Conservation (phyloP, 2,888 invertebrate species). For the Malthinus flaveolus region DNA sequence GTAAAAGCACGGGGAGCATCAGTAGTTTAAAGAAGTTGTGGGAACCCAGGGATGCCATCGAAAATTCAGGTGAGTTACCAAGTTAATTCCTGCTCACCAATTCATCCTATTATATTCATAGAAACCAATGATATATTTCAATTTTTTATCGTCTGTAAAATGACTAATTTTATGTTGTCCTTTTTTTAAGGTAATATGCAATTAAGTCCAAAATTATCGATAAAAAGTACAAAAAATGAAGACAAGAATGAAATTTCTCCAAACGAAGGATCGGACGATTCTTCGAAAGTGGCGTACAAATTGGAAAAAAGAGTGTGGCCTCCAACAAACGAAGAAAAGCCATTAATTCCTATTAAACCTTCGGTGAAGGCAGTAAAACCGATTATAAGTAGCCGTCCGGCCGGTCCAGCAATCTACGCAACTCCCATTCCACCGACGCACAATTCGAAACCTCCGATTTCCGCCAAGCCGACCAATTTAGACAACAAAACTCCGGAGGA, state of each 20-base stretch:
- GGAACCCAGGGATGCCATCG: slow-evolving; percentile 75
- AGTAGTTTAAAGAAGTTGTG: slow-evolving; percentile 90
- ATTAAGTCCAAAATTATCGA: slow-evolving; percentile 66
- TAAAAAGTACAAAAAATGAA: slow-evolving; percentile 55
- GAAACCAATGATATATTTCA: no score
- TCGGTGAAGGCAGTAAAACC: slow-evolving; percentile 67
- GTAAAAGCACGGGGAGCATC: slow-evolving; percentile 90
- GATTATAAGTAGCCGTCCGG: slow-evolving; percentile 54
- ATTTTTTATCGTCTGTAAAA: no score
- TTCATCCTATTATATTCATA: no score
- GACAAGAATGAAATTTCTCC: slow-evolving; percentile 52
- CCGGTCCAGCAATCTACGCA: slow-evolving; percentile 72
- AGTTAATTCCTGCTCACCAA: no score
- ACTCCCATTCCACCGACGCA: slow-evolving; percentile 62
- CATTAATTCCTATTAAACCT: slow-evolving; percentile 71
- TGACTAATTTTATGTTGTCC: not conserved
- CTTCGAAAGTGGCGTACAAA: slow-evolving; percentile 43
- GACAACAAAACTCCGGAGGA: slow-evolving; percentile 52
- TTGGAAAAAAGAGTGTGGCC: slow-evolving; percentile 60
- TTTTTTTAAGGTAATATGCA: slow-evolving; percentile 54
- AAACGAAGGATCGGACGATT: slow-evolving; percentile 53
- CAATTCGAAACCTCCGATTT: slow-evolving; percentile 55
- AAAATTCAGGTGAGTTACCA: slow-evolving; percentile 38
- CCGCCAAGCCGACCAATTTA: slow-evolving; percentile 55
- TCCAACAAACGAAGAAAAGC: slow-evolving; percentile 63